Base-by-base conservation (phyloP, 2,888 invertebrate genomes). In the Elegia similella region DNA sequence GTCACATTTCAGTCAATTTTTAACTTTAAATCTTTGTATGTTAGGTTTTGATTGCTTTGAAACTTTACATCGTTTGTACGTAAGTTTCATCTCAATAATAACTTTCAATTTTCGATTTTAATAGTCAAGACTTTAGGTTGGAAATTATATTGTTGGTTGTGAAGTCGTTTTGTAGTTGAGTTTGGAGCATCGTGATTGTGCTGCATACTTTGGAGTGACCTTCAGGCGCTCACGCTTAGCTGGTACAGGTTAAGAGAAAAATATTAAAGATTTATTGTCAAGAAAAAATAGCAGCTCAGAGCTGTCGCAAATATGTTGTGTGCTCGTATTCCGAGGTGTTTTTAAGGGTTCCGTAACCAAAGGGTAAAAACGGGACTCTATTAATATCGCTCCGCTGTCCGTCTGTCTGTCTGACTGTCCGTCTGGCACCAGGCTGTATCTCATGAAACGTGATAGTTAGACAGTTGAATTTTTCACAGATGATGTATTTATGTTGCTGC, bases 121-220 rank as follows among this genome's bases (percentile, higher is more conserved):
- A 17, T 12, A 6, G 0, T 6, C 8, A 0, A 7, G 6, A 0
- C 3, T 6, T 60, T 66, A 52, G 29, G 62, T 66, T 62, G 16
- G 56, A 29, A 59, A 57, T 64, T 6, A 7, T 0, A 12, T 46
- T 44, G 43, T 30, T 52, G 57, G 53, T 5, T 56, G 62, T 62
- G 75, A 65, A 0, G 63, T 58, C 59, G 61, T 77, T 78, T 67
- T 60, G 59, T 34, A 57, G 42, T 57, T 64, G 58, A 47, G n/a
- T 59, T 58, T 44, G 53, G 64, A 65, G 69, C 69, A 74, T 84
- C 84, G 84, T 85, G 85, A 84, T 83, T 78, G 74, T 78, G 77
- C 84, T 82, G 87, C 87, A 88, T 88, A 84, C 80, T 76, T 79
- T 66, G 72, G 66, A 65, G 59, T 78, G 88, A 86, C 88, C 88